Evolutionary conservation across 2,113 vertebrate species (phyloP).

Genomic region (Todiramphus saurophagus): DNA sequence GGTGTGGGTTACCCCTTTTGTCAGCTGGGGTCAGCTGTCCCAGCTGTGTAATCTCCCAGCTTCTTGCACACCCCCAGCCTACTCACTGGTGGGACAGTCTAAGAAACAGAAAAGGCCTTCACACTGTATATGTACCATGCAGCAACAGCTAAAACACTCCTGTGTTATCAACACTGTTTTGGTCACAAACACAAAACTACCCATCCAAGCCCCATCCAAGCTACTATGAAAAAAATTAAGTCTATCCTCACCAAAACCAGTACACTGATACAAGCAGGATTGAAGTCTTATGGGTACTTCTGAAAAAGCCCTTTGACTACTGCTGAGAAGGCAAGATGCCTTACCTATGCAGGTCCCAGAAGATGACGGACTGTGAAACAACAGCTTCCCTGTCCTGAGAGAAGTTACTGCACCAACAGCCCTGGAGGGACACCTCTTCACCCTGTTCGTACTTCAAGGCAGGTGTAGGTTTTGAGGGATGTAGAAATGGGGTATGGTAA

Average conservation of each 20-base stretch:
- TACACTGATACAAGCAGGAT: neutral
- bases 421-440: neutral
- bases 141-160: neutral
- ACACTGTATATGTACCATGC: neutral
- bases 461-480: neutral
- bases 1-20: neutral
- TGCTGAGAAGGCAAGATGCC: neutral
- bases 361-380: neutral
- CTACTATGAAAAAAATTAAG: neutral
- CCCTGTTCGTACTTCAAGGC: neutral
- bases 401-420: neutral
- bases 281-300: neutral
- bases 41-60: rapidly evolving
- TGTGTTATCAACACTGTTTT: neutral
- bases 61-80: neutral
- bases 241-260: neutral
- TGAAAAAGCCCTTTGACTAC: neutral
- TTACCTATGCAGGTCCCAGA: neutral
- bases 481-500: neutral
- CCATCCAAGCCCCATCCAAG: neutral
- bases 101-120: neutral
- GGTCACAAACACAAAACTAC: neutral
- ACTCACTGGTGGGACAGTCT: rapidly evolving
- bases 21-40: neutral
- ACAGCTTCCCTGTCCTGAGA: neutral